These are phyloP conservation scores for Drosophila repletoides DNA, from an alignment of 1,140 invertebrate species.

Conservation along the genomic window DNA sequence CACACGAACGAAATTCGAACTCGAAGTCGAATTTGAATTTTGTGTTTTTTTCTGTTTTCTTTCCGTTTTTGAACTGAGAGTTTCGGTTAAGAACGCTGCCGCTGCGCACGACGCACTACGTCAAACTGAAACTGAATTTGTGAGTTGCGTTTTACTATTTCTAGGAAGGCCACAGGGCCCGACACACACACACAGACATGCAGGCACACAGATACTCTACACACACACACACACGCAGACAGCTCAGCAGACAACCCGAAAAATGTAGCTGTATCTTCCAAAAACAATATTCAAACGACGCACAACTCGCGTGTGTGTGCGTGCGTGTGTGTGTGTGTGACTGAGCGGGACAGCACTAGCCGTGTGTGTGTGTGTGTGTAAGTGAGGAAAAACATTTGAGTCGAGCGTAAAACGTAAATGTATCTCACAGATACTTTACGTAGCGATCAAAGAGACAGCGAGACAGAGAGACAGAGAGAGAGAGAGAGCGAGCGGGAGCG, in stretches of 20 bases:
- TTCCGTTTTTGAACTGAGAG: constrained; percentile 14
- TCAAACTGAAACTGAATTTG: constrained; percentile 73
- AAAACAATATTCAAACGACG: constrained; percentile 52
- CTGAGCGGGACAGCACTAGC: constrained; percentile 5
- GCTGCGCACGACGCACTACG: constrained; percentile 80
- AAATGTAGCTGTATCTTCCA: constrained; percentile 67
- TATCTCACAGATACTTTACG: constrained; percentile 68
- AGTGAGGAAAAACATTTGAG: constrained; percentile 57
- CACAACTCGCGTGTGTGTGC: constrained; percentile 8
- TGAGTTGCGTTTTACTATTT: constrained; percentile 79
- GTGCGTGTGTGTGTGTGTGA: constrained; percentile 14
- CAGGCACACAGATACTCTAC: not conserved
- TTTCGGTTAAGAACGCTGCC: constrained; percentile 63
- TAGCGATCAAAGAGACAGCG: constrained; percentile 42
- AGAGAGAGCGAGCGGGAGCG: not conserved
- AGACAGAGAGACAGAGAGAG: not conserved
- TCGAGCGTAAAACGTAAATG: constrained; percentile 35
- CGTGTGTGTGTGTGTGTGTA: constrained; percentile 23
- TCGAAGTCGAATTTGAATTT: not conserved
- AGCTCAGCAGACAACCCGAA: constrained; percentile 37
- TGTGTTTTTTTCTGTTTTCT: too few relatives aligned
- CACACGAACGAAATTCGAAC: not conserved
- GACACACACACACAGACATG: constrained; percentile 7
- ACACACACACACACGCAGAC: not conserved
- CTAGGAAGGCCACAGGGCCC: constrained; percentile 68